phyloP scores from a whole-genome alignment of 2,113 vertebrate species.

The Hippolais icterina region DNA sequence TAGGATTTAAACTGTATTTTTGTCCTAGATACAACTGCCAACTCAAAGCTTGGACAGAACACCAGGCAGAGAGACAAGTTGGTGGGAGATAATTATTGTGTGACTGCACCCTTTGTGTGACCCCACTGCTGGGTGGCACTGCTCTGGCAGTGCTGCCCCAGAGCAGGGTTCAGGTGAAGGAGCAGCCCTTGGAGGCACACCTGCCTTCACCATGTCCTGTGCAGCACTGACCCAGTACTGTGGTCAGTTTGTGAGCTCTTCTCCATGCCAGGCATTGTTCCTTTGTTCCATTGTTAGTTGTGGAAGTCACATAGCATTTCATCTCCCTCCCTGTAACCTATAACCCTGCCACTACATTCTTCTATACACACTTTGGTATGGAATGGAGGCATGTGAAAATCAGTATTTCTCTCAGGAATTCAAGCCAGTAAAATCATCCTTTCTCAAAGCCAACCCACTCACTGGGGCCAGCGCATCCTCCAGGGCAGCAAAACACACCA shows the following conservation, averaged over 20 bases:
- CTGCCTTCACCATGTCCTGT: neutral
- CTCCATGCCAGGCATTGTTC: neutral
- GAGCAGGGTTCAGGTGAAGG: neutral
- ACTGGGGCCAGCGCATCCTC: no score
- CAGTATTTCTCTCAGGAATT: neutral
- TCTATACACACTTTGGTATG: neutral
- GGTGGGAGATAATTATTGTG: neutral
- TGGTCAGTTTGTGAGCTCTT: neutral
- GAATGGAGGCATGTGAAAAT: neutral
- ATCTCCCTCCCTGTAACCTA: neutral
- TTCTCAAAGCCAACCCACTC: neutral
- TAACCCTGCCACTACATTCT: neutral
- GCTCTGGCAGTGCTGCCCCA: neutral
- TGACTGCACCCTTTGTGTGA: no score
- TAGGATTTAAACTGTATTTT: neutral
- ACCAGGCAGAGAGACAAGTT: neutral
- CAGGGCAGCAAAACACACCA: neutral
- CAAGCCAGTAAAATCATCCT: neutral
- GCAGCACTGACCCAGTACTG: accelerated
- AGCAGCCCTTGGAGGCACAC: neutral
- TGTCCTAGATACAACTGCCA: neutral
- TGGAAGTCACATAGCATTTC: neutral
- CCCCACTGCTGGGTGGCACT: neutral
- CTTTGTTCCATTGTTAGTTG: no score
- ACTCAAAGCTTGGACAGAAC: neutral